phyloP scores from a whole-genome alignment of 2,113 vertebrate species.

The Hirundichthys speculiger region DNA sequence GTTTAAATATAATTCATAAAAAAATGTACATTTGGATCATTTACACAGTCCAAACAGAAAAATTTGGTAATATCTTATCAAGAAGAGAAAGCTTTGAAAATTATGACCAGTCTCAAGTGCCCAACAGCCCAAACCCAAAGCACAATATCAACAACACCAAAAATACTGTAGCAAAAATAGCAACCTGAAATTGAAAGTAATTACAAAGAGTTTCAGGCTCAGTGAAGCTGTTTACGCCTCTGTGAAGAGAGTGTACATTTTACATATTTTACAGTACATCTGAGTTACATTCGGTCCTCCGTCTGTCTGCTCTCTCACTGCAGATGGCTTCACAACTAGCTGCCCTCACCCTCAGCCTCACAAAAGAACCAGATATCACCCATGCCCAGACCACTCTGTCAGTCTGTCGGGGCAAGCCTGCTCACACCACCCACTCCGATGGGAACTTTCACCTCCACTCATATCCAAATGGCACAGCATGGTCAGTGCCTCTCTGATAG shows the following conservation, averaged over 20 bases:
- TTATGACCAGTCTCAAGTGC: no score
- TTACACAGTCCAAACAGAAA: constrained; percentile 30
- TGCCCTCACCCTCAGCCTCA: constrained; percentile 61
- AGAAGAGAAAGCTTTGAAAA: constrained; percentile 42
- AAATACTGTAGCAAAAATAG: constrained; percentile 73
- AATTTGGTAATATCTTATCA: constrained; percentile 24
- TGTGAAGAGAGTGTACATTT: constrained; percentile 37
- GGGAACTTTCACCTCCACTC: constrained; percentile 61
- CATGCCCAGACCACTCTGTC: constrained; percentile 57
- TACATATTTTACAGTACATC: constrained; percentile 53
- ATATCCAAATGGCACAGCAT: constrained; percentile 43
- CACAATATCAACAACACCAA: constrained; percentile 67
- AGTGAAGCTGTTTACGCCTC: constrained; percentile 48
- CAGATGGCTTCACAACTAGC: constrained; percentile 79
- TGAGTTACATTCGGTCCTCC: constrained; percentile 59
- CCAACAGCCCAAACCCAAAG: constrained; percentile 12
- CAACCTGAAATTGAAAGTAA: constrained; percentile 50
- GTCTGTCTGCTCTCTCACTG: constrained; percentile 76
- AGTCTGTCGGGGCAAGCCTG: constrained; percentile 66
- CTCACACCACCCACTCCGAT: constrained; percentile 69
- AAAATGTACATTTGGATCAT: background rate
- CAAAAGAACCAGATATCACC: constrained; percentile 62
- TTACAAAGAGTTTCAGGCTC: constrained; percentile 57
- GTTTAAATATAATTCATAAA: constrained; percentile 10
- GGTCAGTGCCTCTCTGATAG: constrained; percentile 30